These are phyloP conservation scores for Sebastes paucispinis DNA, from an alignment of 2,797 vertebrate species.

Conservation along the genomic window DNA sequence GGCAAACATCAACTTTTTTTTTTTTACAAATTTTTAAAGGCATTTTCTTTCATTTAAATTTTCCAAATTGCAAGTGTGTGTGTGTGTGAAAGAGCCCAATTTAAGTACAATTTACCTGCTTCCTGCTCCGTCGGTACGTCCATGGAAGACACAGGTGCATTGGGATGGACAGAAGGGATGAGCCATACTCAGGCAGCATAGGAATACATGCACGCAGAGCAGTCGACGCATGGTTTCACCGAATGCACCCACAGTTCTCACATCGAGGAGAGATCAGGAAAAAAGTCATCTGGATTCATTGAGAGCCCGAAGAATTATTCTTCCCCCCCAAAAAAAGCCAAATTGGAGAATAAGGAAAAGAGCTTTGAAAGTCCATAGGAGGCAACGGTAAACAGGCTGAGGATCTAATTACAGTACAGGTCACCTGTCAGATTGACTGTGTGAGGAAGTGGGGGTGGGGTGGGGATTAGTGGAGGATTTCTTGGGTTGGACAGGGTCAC, in stretches of 20 bases:
- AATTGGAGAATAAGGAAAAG: conserved; percentile 28
- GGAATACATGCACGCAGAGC: conserved; percentile 79
- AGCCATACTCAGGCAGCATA: conserved; percentile 79
- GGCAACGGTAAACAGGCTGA: conserved; percentile 24
- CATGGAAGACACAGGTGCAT: conserved; percentile 89
- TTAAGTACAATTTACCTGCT: conserved; percentile 84
- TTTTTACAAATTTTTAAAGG: background rate
- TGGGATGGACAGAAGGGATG: conserved; percentile 90
- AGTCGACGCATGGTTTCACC: conserved; percentile 82
- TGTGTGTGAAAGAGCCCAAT: background rate
- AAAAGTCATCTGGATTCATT: conserved; percentile 60
- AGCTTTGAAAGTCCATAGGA: conserved; percentile 42
- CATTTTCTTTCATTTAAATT: background rate
- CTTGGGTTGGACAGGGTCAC: conserved; percentile 67
- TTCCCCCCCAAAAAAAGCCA: background rate
- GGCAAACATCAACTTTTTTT: background rate
- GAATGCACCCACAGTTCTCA: conserved; percentile 48
- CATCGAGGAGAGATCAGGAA: conserved; percentile 49
- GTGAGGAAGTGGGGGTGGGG: conserved; percentile 7
- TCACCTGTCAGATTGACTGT: conserved; percentile 55
- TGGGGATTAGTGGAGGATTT: conserved; percentile 81
- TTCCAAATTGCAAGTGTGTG: background rate
- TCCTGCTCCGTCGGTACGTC: conserved; percentile 85
- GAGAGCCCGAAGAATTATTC: conserved; percentile 12
- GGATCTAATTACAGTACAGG: conserved; percentile 67